Evolutionary conservation across 2,113 vertebrate species (phyloP), one percentile per base, ranked within the genome.

Genomic region (Monopterus albus): DNA sequence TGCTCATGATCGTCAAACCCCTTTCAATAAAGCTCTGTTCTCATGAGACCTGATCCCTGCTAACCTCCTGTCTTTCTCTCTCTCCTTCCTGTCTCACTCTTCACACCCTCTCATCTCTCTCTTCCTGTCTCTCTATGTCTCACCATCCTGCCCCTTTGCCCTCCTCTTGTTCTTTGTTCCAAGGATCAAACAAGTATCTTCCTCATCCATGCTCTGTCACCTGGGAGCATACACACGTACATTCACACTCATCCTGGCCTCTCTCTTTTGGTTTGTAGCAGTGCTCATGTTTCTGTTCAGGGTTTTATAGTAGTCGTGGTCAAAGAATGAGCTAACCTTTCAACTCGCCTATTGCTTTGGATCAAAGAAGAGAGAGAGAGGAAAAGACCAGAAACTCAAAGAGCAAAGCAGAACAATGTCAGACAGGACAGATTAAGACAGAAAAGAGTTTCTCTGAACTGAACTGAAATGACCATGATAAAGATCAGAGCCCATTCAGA

Each of bases 101-200:
- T 40, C 31, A 43, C 50, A 60, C 62, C 55, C 70, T 81, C 61
- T 46, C 33, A 75, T 73, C 67, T 67, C 39, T 51, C 39, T 29
- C 39, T 31, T 53, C 43, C 60, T 68, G 50, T 78, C 76, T 69
- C 57, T 50, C 69, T 14, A 17, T 73, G 68, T 56, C 63, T 47
- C 36, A 42, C 50, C 65, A 69, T 68, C 53, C 46, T 39, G 39
- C 81, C 78, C 75, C 65, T 82, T 79, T 75, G 74, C 86, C 83
- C 83, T 85, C 67, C 79, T 74, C 56, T 85, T 76, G 69, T 65
- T 76, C 88, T 89, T 88, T 91, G 86, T 91, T 89, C 84, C 84
- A 57, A 75, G 87, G 90, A 90, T 91, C 89, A 91, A 91, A 90
- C 83, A 63, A 84, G 84, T 75, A 85, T 83, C 86, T 87, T 72